Base-by-base conservation (phyloP, 2,888 invertebrate genomes). In the Caenorhabditis sp. region DNA sequence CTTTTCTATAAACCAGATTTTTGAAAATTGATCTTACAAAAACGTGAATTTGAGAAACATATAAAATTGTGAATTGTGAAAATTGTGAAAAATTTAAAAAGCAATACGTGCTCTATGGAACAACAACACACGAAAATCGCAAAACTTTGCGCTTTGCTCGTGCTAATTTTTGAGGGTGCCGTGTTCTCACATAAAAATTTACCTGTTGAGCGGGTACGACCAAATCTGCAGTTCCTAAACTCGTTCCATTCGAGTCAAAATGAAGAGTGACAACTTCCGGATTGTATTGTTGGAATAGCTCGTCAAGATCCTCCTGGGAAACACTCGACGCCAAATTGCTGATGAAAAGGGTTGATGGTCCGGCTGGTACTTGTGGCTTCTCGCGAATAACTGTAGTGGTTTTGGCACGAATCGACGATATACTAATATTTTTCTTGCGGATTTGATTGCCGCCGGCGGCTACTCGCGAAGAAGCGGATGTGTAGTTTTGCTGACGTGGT, bases 191-290 rank as follows among this genome's bases (percentile, higher is more conserved):
- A 27, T 12, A 56, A 20, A n/a, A 27, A 23, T 14, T 20, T 27
- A 56, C 56, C 27, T 56, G 26, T 25, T 27, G 26, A 3, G 14
- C 27, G 20, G 36, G 67, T 10, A 72, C 72, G 21, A 72, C 64
- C 2, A 72, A 61, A 57, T 72, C 72, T 1, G 72, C 72, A 7
- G 67, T 67, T 36, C 72, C 72, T 23, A 67, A 58, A 36, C 63
- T 63, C 1, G 23, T 57, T 14, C 72, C 72, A 20, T 25, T 52
- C 10, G 72, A 21, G 14, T 64, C 72, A 38, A 61, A 67, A 36
- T 72, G 72, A 20, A 72, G 64, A 36, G 64, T 67, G 20, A 72
- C 72, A 26, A 72, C 61, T 60, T 72, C 72, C 23, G 72, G 72
- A 7, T 63, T 23, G 20, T 67, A 67, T 23, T 67, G 52, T 21